These are phyloP conservation scores for Galeopsomyia nigrocyanea DNA, from an alignment of 2,888 invertebrate genomes.

Conservation along the genomic window DNA sequence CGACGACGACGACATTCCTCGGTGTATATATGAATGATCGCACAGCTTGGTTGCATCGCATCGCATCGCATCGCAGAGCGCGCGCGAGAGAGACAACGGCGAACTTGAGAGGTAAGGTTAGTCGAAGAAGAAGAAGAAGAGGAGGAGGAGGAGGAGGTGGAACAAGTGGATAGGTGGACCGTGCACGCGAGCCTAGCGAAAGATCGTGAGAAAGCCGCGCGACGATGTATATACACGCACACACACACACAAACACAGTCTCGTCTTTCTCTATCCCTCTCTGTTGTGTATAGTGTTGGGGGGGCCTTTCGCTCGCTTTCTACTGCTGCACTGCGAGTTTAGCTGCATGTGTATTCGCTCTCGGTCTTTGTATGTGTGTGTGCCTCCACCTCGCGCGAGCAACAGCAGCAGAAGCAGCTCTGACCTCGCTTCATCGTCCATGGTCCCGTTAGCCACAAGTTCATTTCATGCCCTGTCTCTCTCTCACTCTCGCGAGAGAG, in stretches of 20 bases:
- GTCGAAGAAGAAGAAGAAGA: background rate
- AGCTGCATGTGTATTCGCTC: conserved; percentile 1
- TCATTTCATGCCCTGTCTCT: conserved; percentile 50
- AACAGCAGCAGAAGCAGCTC: no score
- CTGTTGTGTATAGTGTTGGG: no score
- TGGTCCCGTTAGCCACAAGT: conserved; percentile 54
- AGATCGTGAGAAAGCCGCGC: conserved; percentile 46
- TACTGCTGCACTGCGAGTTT: background rate
- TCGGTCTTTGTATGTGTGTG: conserved; percentile 17
- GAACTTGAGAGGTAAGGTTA: no score
- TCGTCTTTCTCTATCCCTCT: conserved; percentile 17
- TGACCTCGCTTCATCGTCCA: conserved; percentile 49
- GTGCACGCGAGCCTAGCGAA: conserved; percentile 14
- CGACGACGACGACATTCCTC: conserved; percentile 16
- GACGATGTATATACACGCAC: conserved; percentile 20
- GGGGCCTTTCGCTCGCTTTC: conserved; percentile 4
- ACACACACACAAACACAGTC: no score
- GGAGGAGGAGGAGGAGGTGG: conserved; percentile 19
- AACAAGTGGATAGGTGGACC: conserved; percentile 36
- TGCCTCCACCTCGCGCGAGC: conserved; percentile 9
- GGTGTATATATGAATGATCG: conserved; percentile 5
- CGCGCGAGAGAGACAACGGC: background rate
- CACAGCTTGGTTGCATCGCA: no score
- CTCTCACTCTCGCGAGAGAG: background rate
- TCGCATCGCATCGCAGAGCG: no score